Percentiles rank a stretch among this genome's conserved stretches.
Evolutionary conservation across 2,888 invertebrate genomes (phyloP).

Genomic region (Lissonota sp.): DNA sequence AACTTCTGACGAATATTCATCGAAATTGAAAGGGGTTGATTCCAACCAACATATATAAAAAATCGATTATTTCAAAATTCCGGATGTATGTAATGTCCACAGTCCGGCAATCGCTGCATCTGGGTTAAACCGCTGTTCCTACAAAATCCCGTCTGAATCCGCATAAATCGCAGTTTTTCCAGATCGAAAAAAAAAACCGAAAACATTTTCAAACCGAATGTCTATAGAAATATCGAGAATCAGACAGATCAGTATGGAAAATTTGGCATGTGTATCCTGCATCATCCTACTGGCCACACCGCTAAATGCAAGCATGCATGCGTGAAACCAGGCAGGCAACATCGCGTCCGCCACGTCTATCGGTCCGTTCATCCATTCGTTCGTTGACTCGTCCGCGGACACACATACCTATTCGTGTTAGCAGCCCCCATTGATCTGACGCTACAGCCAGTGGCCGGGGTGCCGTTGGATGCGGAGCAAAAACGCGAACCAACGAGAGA

Average conservation of each 20-base stretch:
- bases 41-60: no score
- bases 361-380: slow-evolving; percentile 52
- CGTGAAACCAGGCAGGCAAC: slow-evolving; percentile 69
- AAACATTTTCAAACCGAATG: background rate
- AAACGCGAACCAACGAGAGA: slow-evolving; percentile 77
- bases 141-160: no score
- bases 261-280: slow-evolving; percentile 16
- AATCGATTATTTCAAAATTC: no score
- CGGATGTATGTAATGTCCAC: no score
- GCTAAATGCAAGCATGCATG: slow-evolving; percentile 52
- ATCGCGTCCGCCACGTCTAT: slow-evolving; percentile 63
- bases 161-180: no score
- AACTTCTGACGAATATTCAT: no score
- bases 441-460: slow-evolving; percentile 67
- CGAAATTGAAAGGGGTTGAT: no score
- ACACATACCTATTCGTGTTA: slow-evolving; percentile 82
- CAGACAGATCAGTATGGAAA: slow-evolving; percentile 2
- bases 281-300: slow-evolving; percentile 46
- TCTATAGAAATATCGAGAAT: slow-evolving; percentile 11
- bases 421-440: slow-evolving; percentile 83
- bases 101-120: no score
- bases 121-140: no score
- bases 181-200: background rate
- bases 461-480: slow-evolving; percentile 77
- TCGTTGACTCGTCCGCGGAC: slow-evolving; percentile 64